phyloP scores from a whole-genome alignment of 1,140 invertebrate genomes.

The Eubasilissa regina region DNA sequence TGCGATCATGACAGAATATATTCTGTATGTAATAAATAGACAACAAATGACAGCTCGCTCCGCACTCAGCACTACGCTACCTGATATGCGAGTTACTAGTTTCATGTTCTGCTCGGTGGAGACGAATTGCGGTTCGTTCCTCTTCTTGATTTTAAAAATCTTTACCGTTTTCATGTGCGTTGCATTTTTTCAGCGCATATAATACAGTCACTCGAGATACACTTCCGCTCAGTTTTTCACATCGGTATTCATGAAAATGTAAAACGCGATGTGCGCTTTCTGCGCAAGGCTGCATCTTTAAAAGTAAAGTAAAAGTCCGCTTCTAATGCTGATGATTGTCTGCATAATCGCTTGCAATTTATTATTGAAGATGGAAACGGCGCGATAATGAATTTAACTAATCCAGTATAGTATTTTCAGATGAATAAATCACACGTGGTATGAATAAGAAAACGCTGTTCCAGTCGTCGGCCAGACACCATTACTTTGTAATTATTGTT shows the following conservation, averaged over 20 bases:
- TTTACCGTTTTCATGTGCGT: too few relatives aligned
- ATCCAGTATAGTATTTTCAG: background rate
- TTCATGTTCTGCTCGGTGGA: too few relatives aligned
- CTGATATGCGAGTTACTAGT: too few relatives aligned
- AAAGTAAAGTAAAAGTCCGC: slow-evolving; percentile 5
- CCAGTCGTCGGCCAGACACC: background rate
- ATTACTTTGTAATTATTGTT: slow-evolving; percentile 27
- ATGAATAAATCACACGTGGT: slow-evolving; percentile 18
- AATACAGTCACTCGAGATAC: background rate
- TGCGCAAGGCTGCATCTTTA: too few relatives aligned
- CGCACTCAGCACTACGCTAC: too few relatives aligned
- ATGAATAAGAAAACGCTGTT: slow-evolving; percentile 18
- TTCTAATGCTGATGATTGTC: slow-evolving; percentile 35
- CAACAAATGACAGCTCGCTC: too few relatives aligned
- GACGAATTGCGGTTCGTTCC: too few relatives aligned
- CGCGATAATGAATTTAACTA: slow-evolving; percentile 9
- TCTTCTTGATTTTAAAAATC: too few relatives aligned
- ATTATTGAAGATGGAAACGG: slow-evolving; percentile 12
- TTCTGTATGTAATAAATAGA: too few relatives aligned
- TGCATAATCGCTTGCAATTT: slow-evolving; percentile 19
- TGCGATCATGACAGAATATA: too few relatives aligned
- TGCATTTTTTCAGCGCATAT: too few relatives aligned
- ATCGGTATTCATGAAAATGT: background rate
- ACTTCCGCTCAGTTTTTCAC: background rate
- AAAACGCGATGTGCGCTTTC: too few relatives aligned